Evolutionary conservation across 2,888 invertebrate genomes (phyloP), one percentile per base, ranked within the genome.

Genomic region (Ectobius pallidus): DNA sequence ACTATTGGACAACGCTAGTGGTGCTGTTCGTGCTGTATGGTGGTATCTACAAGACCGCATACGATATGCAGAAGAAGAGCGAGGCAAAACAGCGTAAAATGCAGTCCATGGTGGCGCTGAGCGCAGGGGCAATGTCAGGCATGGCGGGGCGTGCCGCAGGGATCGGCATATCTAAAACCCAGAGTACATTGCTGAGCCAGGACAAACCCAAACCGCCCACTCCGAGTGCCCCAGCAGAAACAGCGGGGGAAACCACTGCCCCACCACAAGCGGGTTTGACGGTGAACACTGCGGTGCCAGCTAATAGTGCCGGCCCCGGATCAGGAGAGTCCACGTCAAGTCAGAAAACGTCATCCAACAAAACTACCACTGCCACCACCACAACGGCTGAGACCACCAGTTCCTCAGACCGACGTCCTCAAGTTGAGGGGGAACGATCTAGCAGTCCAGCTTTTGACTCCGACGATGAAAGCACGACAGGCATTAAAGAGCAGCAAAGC

Each of bases 1-100:
- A 99, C 83, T 99, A 97, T 82, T 99, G 97, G 98, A 96, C 94
- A 55, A 99, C 99, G 0, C 86, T 99, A 39, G 91, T 97, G 71
- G 96, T 99, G 49, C 89, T 99, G 75, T 96, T 98, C 81, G 91
- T 96, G 73, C 87, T 99, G 11, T 99, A 99, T 82, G 96, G 95
- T 63, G 98, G 97, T 11, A 99, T 99, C 80, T 99, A 98, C 83
- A 95, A 95, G 82, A 97, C 97, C 46, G 99, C 98, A 6, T 95
- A 97, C 81, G 95, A 96, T 78, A 95, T 99, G 94, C 97, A 98
- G 82, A 95, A 95, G 82, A 96, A 97, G 81, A 96, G 97, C 78
- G 96, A 97, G 84, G 96, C 95, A 0, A 98, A 98, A 79, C 96
- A 97, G 68, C 89, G 95, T 34, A 96, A 97, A 84, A 94, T 96